phyloP scores from a whole-genome alignment of 1,140 invertebrate genomes.

The Plutomurus gul region DNA sequence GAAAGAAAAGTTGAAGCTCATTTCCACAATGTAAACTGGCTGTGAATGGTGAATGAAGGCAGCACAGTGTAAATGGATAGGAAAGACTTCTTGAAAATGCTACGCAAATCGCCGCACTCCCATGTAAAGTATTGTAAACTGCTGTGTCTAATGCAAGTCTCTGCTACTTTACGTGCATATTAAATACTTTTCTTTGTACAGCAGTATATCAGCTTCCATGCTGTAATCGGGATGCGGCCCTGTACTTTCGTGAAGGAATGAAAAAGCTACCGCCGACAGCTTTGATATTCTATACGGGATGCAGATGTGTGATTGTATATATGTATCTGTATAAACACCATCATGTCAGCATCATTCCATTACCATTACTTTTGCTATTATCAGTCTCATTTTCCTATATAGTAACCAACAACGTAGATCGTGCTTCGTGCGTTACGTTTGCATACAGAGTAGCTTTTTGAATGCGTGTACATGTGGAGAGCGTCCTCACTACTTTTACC shows the following conservation, averaged over 20 bases:
- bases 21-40: no score
- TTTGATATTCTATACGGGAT: no score
- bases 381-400: neutral
- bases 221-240: neutral
- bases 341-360: neutral
- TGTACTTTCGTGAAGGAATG: neutral
- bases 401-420: no score
- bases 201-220: neutral
- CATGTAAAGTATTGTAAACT: constrained; percentile 11
- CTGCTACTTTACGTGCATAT: neutral
- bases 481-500: neutral
- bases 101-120: neutral
- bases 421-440: no score
- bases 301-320: neutral
- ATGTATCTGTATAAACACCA: neutral
- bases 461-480: neutral
- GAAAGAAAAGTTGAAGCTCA: no score
- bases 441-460: neutral
- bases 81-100: neutral
- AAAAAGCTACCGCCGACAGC: no score
- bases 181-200: neutral
- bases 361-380: neutral
- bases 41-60: neutral
- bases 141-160: neutral
- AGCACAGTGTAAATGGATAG: neutral